phyloP scores from a whole-genome alignment of 2,113 vertebrate genomes.

The Turnix velox region DNA sequence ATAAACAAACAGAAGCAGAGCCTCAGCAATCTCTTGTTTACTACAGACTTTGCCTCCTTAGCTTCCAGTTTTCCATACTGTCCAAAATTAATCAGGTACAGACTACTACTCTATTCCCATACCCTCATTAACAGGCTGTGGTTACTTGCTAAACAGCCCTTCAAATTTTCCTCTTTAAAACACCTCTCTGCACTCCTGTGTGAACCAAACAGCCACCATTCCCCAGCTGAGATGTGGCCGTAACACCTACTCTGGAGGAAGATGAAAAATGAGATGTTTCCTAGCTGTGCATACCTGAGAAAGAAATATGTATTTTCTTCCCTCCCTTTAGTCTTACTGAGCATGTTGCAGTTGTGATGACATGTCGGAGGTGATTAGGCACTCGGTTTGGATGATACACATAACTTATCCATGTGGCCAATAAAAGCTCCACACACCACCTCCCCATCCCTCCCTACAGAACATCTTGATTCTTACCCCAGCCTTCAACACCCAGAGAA shows the following conservation, averaged over 20 bases:
- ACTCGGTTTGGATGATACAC: neutral
- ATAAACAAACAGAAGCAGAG: neutral
- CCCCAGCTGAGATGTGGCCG: neutral
- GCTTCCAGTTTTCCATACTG: neutral
- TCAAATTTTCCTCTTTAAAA: neutral
- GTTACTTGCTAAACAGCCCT: neutral
- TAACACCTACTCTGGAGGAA: neutral
- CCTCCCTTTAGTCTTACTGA: slow-evolving; percentile 7
- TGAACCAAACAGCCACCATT: neutral
- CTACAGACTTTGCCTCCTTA: neutral
- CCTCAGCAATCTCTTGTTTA: neutral
- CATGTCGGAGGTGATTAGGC: slow-evolving; percentile 12
- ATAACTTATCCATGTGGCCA: slow-evolving; percentile 28
- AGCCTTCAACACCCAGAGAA: slow-evolving; percentile 7
- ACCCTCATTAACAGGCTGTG: neutral
- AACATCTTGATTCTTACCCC: neutral
- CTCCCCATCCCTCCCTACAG: neutral
- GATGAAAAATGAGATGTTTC: slow-evolving; percentile 37
- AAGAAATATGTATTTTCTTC: slow-evolving; percentile 45
- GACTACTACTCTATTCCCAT: neutral
- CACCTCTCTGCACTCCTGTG: neutral
- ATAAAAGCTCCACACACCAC: slow-evolving; percentile 24
- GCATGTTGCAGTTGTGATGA: slow-evolving; percentile 31
- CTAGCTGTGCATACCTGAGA: neutral
- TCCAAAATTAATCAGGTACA: neutral